Evolutionary conservation across 2,888 invertebrate species (phyloP).

Genomic region (Thera britannica): DNA sequence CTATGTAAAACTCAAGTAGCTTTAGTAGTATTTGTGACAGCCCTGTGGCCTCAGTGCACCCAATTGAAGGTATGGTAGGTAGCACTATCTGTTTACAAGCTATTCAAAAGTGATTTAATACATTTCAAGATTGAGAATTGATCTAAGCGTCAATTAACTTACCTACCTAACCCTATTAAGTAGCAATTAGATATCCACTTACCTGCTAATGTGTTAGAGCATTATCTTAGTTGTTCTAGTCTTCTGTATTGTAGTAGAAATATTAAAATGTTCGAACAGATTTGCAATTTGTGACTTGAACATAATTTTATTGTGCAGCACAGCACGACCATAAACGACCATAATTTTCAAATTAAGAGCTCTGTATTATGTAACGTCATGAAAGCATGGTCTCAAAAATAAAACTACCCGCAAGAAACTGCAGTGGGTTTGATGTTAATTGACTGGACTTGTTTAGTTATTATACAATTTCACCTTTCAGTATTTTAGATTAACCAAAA

Average conservation of each 20-base stretch:
- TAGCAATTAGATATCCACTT: slow-evolving; percentile 16
- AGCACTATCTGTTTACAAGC: slow-evolving; percentile 12
- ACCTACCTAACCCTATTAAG: slow-evolving; percentile 19
- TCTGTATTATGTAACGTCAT: neutral
- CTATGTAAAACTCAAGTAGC: slow-evolving; percentile 21
- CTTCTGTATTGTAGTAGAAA: slow-evolving; percentile 60
- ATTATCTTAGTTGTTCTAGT: slow-evolving; percentile 63
- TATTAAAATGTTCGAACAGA: slow-evolving; percentile 55
- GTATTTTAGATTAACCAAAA: slow-evolving; percentile 28
- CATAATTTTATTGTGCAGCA: slow-evolving; percentile 62
- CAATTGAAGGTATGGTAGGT: slow-evolving; percentile 25
- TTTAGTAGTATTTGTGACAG: slow-evolving; percentile 20
- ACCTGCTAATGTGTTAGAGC: slow-evolving; percentile 37
- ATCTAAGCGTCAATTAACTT: slow-evolving; percentile 2
- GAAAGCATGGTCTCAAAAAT: slow-evolving; percentile 1
- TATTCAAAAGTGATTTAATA: slow-evolving; percentile 18
- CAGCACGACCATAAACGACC: slow-evolving; percentile 7
- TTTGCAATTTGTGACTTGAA: slow-evolving; percentile 67
- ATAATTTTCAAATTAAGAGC: slow-evolving; percentile 6
- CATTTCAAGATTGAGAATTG: slow-evolving; percentile 10
- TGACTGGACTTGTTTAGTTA: slow-evolving; percentile 6
- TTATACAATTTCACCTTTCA: slow-evolving; percentile 16
- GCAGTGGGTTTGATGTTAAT: slow-evolving; percentile 69
- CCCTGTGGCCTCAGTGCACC: slow-evolving; percentile 20
- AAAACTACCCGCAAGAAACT: slow-evolving; percentile 43